Evolutionary conservation across 2,888 invertebrate species (phyloP).

Genomic region (Drosophila peninsularis): DNA sequence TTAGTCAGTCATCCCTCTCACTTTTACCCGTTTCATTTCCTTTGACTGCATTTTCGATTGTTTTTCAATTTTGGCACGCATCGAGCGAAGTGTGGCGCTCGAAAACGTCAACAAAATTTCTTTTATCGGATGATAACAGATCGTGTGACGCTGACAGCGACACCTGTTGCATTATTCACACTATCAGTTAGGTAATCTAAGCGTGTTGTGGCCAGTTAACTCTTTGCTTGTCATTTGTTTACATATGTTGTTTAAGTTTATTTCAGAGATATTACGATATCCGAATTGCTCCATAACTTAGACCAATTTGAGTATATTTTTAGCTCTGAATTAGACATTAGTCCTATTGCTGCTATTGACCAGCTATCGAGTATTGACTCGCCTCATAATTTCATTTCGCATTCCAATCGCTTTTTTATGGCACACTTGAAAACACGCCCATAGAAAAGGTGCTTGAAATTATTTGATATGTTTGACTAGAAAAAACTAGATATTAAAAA

Average conservation of each 20-base stretch:
- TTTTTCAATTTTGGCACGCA: conserved; percentile 64
- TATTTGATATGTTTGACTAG: no score
- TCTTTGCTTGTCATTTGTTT: conserved; percentile 26
- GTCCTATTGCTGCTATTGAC: not conserved
- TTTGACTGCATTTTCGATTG: conserved; percentile 7
- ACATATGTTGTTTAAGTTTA: not conserved
- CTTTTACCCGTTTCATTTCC: conserved; percentile 7
- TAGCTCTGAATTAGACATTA: not conserved
- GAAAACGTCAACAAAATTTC: conserved; percentile 59
- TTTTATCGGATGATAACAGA: conserved; percentile 63
- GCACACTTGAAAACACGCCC: conserved; percentile 5
- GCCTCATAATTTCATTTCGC: conserved; percentile 13
- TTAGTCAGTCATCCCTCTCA: not conserved
- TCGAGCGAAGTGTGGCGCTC: conserved; percentile 52
- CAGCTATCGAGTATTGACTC: no score
- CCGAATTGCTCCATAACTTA: not conserved
- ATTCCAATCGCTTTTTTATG: conserved; percentile 11
- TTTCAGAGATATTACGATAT: not conserved
- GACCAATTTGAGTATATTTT: not conserved
- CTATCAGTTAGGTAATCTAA: conserved; percentile 58
- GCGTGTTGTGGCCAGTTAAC: conserved; percentile 18
- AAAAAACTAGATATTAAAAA: no score
- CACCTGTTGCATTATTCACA: conserved; percentile 71
- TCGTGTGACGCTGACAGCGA: conserved; percentile 51
- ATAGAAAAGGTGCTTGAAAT: no score